Base-by-base conservation (phyloP, 1,140 invertebrate genomes). In the Trichoplusia ni region DNA sequence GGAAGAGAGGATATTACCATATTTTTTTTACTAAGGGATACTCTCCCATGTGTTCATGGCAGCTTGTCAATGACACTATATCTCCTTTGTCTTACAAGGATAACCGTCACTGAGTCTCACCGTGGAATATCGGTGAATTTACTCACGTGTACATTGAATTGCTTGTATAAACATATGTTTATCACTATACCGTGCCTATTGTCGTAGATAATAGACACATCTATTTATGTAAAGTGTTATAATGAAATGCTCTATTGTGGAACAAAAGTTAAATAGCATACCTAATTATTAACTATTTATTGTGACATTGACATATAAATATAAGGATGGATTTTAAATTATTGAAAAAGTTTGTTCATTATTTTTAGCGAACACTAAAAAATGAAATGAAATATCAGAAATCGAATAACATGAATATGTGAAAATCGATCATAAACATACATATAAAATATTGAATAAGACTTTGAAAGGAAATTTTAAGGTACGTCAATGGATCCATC, bases 401-500 rank as follows among this genome's bases (percentile, higher is more conserved):
- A n/a, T n/a, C n/a, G n/a, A n/a, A n/a, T n/a, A n/a, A n/a, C n/a
- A n/a, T n/a, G n/a, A n/a, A n/a, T n/a, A n/a, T n/a, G n/a, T n/a
- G n/a, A n/a, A n/a, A n/a, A n/a, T n/a, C n/a, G n/a, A n/a, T n/a
- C 29, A 11, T 29, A 49, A 14, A 49, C 25, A 49, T 31, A 33
- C 29, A 29, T 29, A 33, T 2, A n/a, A 51, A 51, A 51, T 51
- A 23, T 13, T 21, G 33, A 54, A 25, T 37, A 2, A 11, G 33
- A 44, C 7, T 59, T 31, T 19, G 19, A 47, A 44, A 58, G 38
- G 14, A 58, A 44, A 49, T 66, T 66, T 60, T 44, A 66, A 66
- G 64, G 27, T 29, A 47, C 14, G 54, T 21, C 40, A 42, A 66
- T 60, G 56, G 63, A 47, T 47, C 42, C 47, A 59, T 61, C 67